Base-by-base conservation (phyloP, 1,140 invertebrate species). In the Colletes latitarsis region DNA sequence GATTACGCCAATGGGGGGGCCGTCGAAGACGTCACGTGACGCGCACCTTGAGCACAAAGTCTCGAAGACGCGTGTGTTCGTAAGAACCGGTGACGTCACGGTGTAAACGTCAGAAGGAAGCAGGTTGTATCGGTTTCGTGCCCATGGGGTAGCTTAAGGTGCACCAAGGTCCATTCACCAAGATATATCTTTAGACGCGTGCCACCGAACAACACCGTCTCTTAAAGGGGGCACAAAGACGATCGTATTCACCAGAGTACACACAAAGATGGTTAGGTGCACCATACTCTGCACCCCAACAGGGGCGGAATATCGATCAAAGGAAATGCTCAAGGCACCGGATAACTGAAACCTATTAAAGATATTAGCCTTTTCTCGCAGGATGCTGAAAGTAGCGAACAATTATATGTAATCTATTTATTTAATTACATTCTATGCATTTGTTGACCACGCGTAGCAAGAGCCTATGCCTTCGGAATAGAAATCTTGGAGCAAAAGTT, bases 1-100 rank as follows among this genome's bases (percentile, higher is more conserved):
- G n/a, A 4, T 21, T 70, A 63, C 76, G 81, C 72, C 84, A 77
- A 63, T 85, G 84, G 0, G 1, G n/a, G 0, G 0, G 6, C 3
- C 6, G 30, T 10, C 10, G 15, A 74, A 17, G 66, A 82, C 69
- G 81, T 86, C 85, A 83, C 39, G 9, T 12, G 76, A 83, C 39
- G 9, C 10, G 76, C 79, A 84, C 84, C 83, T 85, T 80, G 58
- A 67, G 12, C 83, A 58, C 14, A 55, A 10, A 4, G 72, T 64
- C 77, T 86, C 63, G 12, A 87, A 83, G 84, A 83, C 63, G 58
- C 17, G 67, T 67, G 75, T n/a, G 70, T 70, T 57, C 14, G 66
- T 74, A 76, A 87, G 81, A 74, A 70, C 5, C 10, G 30, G 80
- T 90, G 88, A 89, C 88, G 86, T 88, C 82, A 88, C 15, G n/a